phyloP scores from a whole-genome alignment of 2,797 vertebrate species.

The Fistularia commersonii region DNA sequence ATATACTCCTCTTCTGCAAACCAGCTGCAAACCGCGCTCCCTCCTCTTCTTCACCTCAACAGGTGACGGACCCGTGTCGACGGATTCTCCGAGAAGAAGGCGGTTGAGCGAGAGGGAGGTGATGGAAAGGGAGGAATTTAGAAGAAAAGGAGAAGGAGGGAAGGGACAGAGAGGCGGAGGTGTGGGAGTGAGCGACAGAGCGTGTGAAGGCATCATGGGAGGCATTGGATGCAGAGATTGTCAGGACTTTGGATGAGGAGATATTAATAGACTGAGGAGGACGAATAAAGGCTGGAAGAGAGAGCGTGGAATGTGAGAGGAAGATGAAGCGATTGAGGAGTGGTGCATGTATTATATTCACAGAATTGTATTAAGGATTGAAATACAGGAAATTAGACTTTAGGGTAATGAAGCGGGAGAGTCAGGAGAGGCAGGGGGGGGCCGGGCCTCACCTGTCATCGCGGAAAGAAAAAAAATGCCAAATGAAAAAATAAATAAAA shows the following conservation, averaged over 20 bases:
- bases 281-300: neutral
- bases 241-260: slow-evolving; percentile 6
- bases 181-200: slow-evolving; percentile 10
- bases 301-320: too few relatives aligned
- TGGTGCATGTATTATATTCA: too few relatives aligned
- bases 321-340: too few relatives aligned
- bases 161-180: slow-evolving; percentile 9
- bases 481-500: too few relatives aligned
- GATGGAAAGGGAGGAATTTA: slow-evolving; percentile 82
- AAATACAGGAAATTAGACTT: too few relatives aligned
- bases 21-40: too few relatives aligned
- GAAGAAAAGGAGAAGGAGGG: slow-evolving; percentile 79
- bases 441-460: too few relatives aligned
- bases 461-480: too few relatives aligned
- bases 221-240: slow-evolving; percentile 3
- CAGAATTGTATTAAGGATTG: too few relatives aligned
- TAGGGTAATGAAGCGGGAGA: too few relatives aligned
- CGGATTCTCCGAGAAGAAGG: slow-evolving; percentile 8
- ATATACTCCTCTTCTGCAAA: too few relatives aligned
- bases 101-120: slow-evolving; percentile 10
- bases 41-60: slow-evolving; percentile 6
- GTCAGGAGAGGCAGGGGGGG: too few relatives aligned
- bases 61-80: slow-evolving; percentile 40
- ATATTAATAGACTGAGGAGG: slow-evolving; percentile 32
- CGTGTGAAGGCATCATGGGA: neutral